These are phyloP conservation scores for Drosophila anceps DNA, from an alignment of 2,888 invertebrate species.

Conservation along the genomic window DNA sequence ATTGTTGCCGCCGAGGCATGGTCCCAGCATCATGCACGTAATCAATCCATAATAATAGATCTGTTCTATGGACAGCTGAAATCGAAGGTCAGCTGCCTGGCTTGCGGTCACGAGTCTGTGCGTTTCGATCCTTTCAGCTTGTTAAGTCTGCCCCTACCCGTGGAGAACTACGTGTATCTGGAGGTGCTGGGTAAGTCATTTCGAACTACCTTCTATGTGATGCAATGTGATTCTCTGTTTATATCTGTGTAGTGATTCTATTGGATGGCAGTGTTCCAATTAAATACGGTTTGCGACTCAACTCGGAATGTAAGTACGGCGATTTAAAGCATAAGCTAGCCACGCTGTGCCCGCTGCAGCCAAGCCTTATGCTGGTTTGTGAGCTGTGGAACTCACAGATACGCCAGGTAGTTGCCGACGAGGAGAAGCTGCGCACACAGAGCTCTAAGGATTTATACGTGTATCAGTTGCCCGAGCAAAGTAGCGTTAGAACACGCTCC, in stretches of 20 bases:
- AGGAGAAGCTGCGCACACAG: slow-evolving; percentile 86
- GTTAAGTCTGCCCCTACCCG: slow-evolving; percentile 94
- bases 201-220: too few relatives aligned
- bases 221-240: not conserved
- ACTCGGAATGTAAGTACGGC: slow-evolving; percentile 92
- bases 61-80: slow-evolving; percentile 96
- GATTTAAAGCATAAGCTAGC: slow-evolving; percentile 91
- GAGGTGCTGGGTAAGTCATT: slow-evolving; percentile 89
- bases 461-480: slow-evolving; percentile 88
- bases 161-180: slow-evolving; percentile 93
- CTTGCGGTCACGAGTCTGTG: slow-evolving; percentile 93
- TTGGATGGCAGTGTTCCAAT: slow-evolving; percentile 93
- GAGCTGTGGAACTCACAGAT: slow-evolving; percentile 90
- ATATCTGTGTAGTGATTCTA: slow-evolving; percentile 87
- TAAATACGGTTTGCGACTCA: slow-evolving; percentile 93
- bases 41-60: slow-evolving; percentile 95
- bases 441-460: slow-evolving; percentile 88
- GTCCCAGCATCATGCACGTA: slow-evolving; percentile 92
- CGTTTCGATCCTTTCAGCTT: slow-evolving; percentile 97
- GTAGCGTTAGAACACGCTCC: slow-evolving; percentile 79
- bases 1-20: slow-evolving; percentile 91
- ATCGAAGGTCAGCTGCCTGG: slow-evolving; percentile 93
- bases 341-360: slow-evolving; percentile 88
- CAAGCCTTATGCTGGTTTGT: slow-evolving; percentile 89
- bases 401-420: slow-evolving; percentile 87